These are phyloP conservation scores for Aphodius granarius DNA, from an alignment of 2,888 invertebrate genomes.

Conservation along the genomic window DNA sequence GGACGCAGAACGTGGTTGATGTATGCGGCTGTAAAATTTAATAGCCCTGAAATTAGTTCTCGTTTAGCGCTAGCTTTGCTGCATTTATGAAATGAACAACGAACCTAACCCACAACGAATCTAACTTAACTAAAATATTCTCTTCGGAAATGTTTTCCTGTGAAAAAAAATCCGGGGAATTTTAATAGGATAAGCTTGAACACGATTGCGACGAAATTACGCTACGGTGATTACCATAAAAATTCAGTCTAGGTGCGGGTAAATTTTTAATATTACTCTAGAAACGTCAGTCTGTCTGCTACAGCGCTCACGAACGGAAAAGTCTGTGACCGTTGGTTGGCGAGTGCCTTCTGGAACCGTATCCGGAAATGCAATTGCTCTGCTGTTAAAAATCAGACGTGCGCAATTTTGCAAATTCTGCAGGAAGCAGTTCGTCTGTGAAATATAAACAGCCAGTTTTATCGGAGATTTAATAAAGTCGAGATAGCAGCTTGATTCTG, in stretches of 20 bases:
- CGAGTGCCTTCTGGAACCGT: background rate
- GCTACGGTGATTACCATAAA: background rate
- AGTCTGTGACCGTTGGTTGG: background rate
- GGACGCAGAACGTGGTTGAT: background rate
- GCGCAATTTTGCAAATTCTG: background rate
- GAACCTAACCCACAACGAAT: background rate
- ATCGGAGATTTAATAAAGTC: background rate
- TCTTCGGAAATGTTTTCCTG: background rate
- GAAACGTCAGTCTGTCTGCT: background rate
- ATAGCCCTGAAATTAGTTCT: slow-evolving; percentile 7
- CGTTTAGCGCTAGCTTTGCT: background rate
- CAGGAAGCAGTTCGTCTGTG: background rate
- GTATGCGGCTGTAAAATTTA: slow-evolving; percentile 5
- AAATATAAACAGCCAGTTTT: background rate
- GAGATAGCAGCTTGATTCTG: background rate
- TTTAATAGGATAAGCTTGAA: background rate
- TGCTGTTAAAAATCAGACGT: background rate
- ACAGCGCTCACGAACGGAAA: background rate
- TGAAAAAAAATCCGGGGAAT: background rate
- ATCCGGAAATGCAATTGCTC: background rate
- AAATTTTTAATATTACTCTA: background rate
- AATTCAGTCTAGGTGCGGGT: background rate
- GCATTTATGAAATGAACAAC: background rate
- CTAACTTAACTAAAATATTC: background rate
- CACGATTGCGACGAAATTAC: background rate